A percentile compares a stretch with the other conserved stretches of the same genome.
phyloP scores from a whole-genome alignment of 2,888 invertebrate genomes.

The Ochropacha duplaris region DNA sequence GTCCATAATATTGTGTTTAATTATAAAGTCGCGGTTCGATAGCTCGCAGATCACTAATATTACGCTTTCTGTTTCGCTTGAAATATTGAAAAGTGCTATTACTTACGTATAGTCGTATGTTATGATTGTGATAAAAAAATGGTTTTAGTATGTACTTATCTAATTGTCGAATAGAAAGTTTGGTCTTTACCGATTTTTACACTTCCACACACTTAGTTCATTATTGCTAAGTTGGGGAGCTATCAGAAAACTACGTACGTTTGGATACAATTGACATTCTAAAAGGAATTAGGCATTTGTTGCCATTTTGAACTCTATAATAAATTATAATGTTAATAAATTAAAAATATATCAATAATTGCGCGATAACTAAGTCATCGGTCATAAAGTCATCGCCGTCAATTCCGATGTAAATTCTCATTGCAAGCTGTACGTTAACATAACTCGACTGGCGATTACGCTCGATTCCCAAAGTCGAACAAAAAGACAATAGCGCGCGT shows the following conservation, averaged over 20 bases:
- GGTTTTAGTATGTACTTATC: constrained; percentile 7
- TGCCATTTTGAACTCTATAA: neutral
- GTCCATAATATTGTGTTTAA: neutral
- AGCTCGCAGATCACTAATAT: neutral
- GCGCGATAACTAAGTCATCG: neutral
- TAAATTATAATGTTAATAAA: no score
- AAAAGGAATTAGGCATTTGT: neutral
- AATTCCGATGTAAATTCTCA: neutral
- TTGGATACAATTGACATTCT: neutral
- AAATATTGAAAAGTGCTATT: constrained; percentile 4
- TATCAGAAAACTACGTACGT: no score
- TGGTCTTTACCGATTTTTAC: constrained; percentile 35
- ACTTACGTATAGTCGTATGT: no score
- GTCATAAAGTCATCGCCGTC: neutral
- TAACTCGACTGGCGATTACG: constrained; percentile 8
- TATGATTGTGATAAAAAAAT: no score
- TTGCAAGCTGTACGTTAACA: neutral
- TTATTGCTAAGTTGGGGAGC: no score
- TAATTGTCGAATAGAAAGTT: constrained; percentile 36
- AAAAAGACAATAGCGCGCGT: constrained; percentile 18
- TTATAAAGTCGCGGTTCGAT: neutral
- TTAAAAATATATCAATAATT: no score
- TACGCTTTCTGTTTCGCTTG: constrained; percentile 7
- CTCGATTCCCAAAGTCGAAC: constrained; percentile 16
- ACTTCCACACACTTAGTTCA: constrained; percentile 33